These are phyloP conservation scores for Neodiprion pinetum DNA, from an alignment of 1,140 invertebrate genomes.

Conservation along the genomic window DNA sequence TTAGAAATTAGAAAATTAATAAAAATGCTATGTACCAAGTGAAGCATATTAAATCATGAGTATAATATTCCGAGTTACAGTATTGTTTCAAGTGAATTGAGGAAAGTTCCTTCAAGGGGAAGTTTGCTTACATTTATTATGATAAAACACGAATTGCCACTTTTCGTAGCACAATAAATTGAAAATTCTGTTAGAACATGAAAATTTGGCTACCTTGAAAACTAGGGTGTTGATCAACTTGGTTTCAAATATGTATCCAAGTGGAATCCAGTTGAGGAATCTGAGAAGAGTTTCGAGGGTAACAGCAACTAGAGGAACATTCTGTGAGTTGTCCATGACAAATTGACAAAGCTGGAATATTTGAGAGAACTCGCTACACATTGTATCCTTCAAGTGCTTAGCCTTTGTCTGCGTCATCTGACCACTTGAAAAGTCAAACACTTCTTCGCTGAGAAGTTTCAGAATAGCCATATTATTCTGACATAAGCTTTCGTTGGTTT, in stretches of 20 bases:
- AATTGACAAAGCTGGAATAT: constrained; percentile 98
- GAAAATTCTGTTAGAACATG: constrained; percentile 14
- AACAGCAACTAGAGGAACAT: constrained; percentile 90
- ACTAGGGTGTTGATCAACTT: constrained; percentile 95
- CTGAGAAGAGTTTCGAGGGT: constrained; percentile 95
- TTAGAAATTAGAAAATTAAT: too few relatives aligned
- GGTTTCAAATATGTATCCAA: constrained; percentile 99
- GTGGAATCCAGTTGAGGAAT: constrained; percentile 99
- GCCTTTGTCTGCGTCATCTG: constrained; percentile 99
- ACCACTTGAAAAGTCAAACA: constrained; percentile 98
- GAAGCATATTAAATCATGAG: too few relatives aligned
- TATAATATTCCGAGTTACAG: neutral
- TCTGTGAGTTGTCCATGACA: constrained; percentile 97
- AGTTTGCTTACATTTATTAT: too few relatives aligned
- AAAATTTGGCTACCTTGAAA: constrained; percentile 74
- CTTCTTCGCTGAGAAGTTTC: constrained; percentile 97
- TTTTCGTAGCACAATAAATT: neutral
- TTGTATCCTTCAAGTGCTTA: constrained; percentile 99
- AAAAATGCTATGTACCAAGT: too few relatives aligned
- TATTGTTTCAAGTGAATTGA: neutral
- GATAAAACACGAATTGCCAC: neutral
- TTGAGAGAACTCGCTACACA: constrained; percentile 98
- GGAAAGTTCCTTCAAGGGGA: too few relatives aligned
- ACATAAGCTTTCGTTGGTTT: constrained; percentile 98
- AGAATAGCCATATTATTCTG: constrained; percentile 99